These are phyloP conservation scores for Ophion obscuratus DNA, from an alignment of 2,888 invertebrate species.

Conservation along the genomic window DNA sequence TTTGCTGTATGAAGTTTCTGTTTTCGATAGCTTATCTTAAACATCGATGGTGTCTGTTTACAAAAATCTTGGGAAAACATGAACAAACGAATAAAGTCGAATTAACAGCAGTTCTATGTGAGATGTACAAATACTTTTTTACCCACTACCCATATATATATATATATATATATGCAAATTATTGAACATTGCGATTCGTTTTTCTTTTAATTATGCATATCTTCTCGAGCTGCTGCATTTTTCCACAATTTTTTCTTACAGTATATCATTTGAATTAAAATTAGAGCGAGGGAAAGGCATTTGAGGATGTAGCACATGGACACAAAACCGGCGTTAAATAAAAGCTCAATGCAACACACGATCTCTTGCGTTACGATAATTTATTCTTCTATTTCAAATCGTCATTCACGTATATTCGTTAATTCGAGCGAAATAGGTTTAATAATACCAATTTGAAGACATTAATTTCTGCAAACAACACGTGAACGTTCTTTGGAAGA, in stretches of 20 bases:
- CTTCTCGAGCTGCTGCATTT: too few species aligned
- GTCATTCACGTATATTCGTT: neutral
- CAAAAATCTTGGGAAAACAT: too few species aligned
- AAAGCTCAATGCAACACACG: neutral
- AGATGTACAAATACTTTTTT: too few species aligned
- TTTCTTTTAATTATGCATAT: neutral
- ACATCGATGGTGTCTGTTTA: too few species aligned
- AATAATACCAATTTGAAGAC: neutral
- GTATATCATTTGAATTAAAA: neutral
- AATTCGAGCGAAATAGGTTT: neutral
- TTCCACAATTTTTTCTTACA: neutral
- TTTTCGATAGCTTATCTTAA: too few species aligned
- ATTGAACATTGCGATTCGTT: too few species aligned
- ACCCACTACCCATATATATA: too few species aligned
- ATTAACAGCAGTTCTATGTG: too few species aligned
- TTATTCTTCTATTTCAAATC: neutral
- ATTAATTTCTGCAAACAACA: slow-evolving; percentile 4
- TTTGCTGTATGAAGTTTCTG: too few species aligned
- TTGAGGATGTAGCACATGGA: neutral
- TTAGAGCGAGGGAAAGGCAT: neutral
- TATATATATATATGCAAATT: too few species aligned
- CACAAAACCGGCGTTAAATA: neutral
- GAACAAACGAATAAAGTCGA: too few species aligned
- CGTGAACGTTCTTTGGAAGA: slow-evolving; percentile 28
- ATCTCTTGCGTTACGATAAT: neutral